Conservation (phyloP, 2,888 invertebrate genomes). For the Catocala fraxini region DNA sequence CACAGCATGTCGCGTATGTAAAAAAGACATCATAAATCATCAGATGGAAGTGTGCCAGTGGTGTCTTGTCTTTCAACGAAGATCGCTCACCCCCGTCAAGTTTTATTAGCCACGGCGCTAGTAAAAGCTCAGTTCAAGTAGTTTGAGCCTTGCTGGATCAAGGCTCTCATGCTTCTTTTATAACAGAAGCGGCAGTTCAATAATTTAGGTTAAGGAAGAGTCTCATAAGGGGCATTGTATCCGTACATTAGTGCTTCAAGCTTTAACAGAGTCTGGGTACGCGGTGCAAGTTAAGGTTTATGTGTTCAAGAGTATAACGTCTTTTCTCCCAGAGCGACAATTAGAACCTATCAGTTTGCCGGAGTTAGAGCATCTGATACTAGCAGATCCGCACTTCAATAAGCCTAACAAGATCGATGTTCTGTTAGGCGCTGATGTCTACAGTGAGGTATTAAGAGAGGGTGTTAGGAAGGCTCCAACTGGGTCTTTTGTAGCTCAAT, state of each 20-base stretch:
- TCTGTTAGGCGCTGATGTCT: not conserved
- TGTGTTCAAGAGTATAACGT: not conserved
- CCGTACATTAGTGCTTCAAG: not conserved
- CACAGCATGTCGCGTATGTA: too few species aligned
- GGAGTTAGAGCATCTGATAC: not conserved
- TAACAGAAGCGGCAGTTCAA: not conserved
- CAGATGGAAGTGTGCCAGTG: not conserved
- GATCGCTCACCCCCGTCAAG: not conserved
- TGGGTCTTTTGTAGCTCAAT: too few species aligned
- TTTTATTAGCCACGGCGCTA: not conserved
- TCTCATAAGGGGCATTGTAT: not conserved
- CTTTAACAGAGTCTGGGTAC: too few species aligned
- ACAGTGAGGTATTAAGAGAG: not conserved
- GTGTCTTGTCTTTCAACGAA: not conserved
- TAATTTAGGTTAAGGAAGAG: not conserved
- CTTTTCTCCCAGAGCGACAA: not conserved
- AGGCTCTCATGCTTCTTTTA: not conserved
- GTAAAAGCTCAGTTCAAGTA: not conserved
- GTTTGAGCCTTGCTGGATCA: too few species aligned
- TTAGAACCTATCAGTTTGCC: not conserved
- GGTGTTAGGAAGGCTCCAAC: not conserved
- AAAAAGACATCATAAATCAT: not conserved
- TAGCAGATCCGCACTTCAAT: not conserved
- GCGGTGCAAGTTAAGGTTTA: not conserved
- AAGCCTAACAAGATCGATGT: not conserved